Conservation (phyloP, 2,113 vertebrate genomes). For the Calypte anna region DNA sequence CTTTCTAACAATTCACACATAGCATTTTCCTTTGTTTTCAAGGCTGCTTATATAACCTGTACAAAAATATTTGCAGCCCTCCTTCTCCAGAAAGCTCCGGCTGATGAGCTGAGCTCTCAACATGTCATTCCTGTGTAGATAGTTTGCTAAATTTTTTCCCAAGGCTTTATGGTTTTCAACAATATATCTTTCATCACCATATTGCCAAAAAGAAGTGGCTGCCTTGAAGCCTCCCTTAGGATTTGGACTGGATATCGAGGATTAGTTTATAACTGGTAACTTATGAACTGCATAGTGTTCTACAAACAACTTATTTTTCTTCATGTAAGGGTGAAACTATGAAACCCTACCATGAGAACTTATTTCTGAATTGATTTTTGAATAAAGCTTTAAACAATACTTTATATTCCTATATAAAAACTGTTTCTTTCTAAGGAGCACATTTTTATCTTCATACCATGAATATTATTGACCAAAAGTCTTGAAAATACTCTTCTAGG, state of each 20-base stretch:
- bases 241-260: conserved; percentile 74
- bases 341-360: conserved; percentile 62
- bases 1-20: conserved; percentile 12
- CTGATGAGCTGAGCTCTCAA: conserved; percentile 75
- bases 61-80: conserved; percentile 59
- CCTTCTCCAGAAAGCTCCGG: conserved; percentile 63
- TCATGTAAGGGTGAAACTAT: conserved; percentile 70
- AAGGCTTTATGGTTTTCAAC: conserved; percentile 76
- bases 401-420: conserved; percentile 4
- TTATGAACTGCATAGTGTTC: conserved; percentile 75
- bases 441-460: conserved; percentile 6
- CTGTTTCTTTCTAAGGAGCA: conserved; percentile 7
- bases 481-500: conserved; percentile 28
- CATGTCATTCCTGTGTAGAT: conserved; percentile 79
- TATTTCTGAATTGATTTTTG: conserved; percentile 50
- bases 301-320: conserved; percentile 81
- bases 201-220: conserved; percentile 76
- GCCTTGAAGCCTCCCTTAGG: conserved; percentile 72
- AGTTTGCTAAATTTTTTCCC: conserved; percentile 78
- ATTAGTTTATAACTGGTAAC: conserved; percentile 79
- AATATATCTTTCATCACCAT: conserved; percentile 83
- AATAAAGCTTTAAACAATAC: conserved; percentile 50
- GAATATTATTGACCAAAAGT: conserved; percentile 23
- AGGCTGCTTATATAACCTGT: conserved; percentile 10
- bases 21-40: conserved; percentile 48